Evolutionary conservation across 2,113 vertebrate species (phyloP), one percentile per base, ranked within the genome.

Genomic region (Porphyrio hochstetteri): DNA sequence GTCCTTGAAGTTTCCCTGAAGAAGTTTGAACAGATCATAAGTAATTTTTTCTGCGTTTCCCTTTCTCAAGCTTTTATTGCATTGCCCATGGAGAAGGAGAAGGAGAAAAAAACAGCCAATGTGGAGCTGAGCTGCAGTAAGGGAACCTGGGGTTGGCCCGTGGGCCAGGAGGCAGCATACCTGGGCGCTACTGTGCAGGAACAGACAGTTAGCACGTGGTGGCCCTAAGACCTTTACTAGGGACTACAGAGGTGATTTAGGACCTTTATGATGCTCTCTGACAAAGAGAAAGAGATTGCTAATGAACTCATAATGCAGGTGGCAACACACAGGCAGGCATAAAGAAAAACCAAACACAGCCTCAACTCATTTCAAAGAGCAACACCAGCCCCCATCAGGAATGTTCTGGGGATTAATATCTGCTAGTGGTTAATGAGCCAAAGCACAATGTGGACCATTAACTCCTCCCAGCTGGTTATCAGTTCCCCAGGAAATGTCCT

Each of bases 381-480:
- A 96, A 33, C 40, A 81, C 59, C 87, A 88, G 13, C 61, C 88
- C 85, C 55, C 50, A 72, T 78, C 78, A 85, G 83, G 75, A 93
- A 84, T 57, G 86, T 87, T 94, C 72, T 91, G 82, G 38, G 61
- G 74, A 93, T 90, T 86, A 96, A 91, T 94, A 91, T 91, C 82
- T 89, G 63, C 56, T 19, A 59, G 86, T 1, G 70, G 56, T 92
- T 97, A 97, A 97, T 97, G 95, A 97, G 55, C 88, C 95, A 79
- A 60, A 95, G 55, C 61, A 76, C 13, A 46, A 4, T 64, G 92
- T 83, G 50, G 55, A 33, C 69, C 88, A 96, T 97, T 96, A 97
- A 93, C 24, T 95, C 86, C 76, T 93, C 85, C 86, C 14, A 28
- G 63, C 46, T 96, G 72, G 70, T 96, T 95, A 94, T 91, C 42